Conservation (phyloP, 2,113 vertebrate genomes). For the Anser cygnoides region DNA sequence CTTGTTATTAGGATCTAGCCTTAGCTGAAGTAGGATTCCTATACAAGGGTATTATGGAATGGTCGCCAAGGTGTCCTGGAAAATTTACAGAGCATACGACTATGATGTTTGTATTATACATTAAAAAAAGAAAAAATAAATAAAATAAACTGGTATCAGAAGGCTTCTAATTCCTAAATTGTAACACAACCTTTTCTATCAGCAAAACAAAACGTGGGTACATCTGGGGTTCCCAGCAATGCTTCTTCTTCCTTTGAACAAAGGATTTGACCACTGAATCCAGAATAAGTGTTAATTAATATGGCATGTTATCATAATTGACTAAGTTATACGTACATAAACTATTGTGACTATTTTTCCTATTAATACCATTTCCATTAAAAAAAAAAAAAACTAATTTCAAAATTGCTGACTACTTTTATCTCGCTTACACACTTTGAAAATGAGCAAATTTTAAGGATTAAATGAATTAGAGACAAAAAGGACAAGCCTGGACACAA, state of each 20-base stretch:
- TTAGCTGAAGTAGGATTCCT: conserved; percentile 4
- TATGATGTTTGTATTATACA: neutral
- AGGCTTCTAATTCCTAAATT: neutral
- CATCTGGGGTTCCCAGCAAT: neutral
- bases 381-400: neutral
- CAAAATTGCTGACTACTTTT: neutral
- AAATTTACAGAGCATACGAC: neutral
- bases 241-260: neutral
- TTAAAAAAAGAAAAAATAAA: neutral
- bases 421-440: neutral
- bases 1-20: neutral
- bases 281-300: neutral
- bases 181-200: neutral
- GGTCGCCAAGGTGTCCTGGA: neutral
- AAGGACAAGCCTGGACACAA: neutral
- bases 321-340: neutral
- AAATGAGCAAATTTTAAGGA: neutral
- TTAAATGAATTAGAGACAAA: neutral
- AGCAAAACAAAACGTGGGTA: neutral
- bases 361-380: neutral
- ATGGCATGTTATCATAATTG: no score
- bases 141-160: neutral
- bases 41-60: neutral
- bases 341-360: neutral
- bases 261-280: neutral